Evolutionary conservation across 2,797 vertebrate genomes (phyloP), one percentile per base, ranked within the genome.

Genomic region (Pyrrhura leucotis): DNA sequence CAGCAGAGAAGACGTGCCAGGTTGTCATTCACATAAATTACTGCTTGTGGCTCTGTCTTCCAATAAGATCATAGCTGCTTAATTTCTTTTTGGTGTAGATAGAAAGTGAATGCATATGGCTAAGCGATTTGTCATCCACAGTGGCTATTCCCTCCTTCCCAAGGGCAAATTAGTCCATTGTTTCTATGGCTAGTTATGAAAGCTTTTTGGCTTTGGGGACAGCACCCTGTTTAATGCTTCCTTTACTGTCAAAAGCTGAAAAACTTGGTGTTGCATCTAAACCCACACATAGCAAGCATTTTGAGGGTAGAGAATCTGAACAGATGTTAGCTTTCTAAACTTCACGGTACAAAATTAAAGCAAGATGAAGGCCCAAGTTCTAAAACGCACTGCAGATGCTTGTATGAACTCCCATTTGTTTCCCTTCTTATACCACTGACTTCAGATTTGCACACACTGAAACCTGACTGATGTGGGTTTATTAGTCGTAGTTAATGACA

Each of bases 391-490:
- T 29, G 17, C 5, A 67, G 14, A 37, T 65, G 4, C 23, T 66
- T 15, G 50, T 66, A 56, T 22, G 16, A 89, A 54, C 7, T 78
- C 45, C 9, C 3, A 0, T 53, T 82, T 78, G 12, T 45, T 92
- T 87, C 19, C 10, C 2, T 25, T 84, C 14, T 63, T 10, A 45
- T 93, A 8, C 21, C 19, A 6, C 25, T 31, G 15, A 37, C 67
- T 31, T 48, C 28, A 53, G 33, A 20, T 66, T 42, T 29, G 7
- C 61, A 51, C 16, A 3, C 13, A 4, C 2, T 16, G 5, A 78
- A 42, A 35, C 37, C 31, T 1, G 0, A 1, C 28, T 0, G 0
- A 1, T 9, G 23, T 31, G 77, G 13, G 23, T 79, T 91, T 85
- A 16, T 81, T 33, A 45, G 10, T 47, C 14, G 1, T 23, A 50